Evolutionary conservation across 1,140 invertebrate genomes (phyloP), one percentile per base, ranked within the genome.

Genomic region (Meloidogyne floridensis): DNA sequence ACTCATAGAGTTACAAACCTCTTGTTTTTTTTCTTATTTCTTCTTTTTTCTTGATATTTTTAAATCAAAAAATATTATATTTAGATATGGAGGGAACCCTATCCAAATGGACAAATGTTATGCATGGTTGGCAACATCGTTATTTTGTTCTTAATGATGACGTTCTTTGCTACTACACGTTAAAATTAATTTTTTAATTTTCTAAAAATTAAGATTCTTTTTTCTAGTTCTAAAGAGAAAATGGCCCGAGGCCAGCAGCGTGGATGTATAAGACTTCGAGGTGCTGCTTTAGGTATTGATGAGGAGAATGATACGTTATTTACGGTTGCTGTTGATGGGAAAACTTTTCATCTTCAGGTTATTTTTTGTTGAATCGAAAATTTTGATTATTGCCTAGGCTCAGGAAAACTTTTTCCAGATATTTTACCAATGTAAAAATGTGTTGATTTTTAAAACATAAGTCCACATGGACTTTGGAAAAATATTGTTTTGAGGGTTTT

Each of bases 101-200:
- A 72, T 98, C 95, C 92, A 99, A 99, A 93, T 99, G 97, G 97
- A 99, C 97, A 81, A 99, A 99, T 93, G 95, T 99, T 86, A 96
- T 99, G 93, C 97, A 98, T 92, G 97, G 97, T 82, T 99, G 97
- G 96, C 97, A 99, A 92, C 98, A 97, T 92, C 93, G 97, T 80
- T 99, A 96, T 95, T 99, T 99, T 92, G 96, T 99, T 83, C 92
- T 99, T 84, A 96, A 99, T 54, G 88, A 89, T 20, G 89, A 89
- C 69, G 82, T 81, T 2, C 77, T 89, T 10, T 75, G 84, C 70
- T 89, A 89, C 71, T 89, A 86, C 75, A 89, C 88, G 95, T 97
- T 53, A n/a, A 18, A 43, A 80, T 15, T 42, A 80, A 80, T 72
- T 42, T n/a, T 80, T 13, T 32, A 72, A 15, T 54, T 79, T 72